A percentile compares a stretch with the other conserved stretches of the same genome.
These are phyloP conservation scores for Cassiopea andromeda DNA, from an alignment of 30 jellyfish, hydroid and myxozoan genomes.

Conservation along the genomic window DNA sequence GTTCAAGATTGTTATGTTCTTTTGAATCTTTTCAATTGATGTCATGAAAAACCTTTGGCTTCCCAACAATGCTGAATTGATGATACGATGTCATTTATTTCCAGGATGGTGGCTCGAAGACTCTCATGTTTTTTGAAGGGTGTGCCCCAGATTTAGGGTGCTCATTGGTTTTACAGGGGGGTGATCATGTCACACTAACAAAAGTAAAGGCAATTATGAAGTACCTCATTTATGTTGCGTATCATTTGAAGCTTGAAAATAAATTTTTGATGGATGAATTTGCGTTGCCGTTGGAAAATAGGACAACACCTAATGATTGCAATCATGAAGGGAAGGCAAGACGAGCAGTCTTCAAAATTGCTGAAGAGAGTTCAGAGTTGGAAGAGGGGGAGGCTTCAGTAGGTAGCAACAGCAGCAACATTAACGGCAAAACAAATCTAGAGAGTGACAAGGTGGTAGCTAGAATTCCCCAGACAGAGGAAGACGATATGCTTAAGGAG, in stretches of 20 bases:
- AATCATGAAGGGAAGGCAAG: constrained; percentile 10
- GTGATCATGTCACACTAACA: constrained; percentile 55
- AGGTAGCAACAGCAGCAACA: background rate
- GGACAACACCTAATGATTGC: constrained; percentile 6
- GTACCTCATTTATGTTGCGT: constrained; percentile 91
- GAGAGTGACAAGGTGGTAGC: constrained; percentile 28
- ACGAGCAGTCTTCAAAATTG: constrained; percentile 65
- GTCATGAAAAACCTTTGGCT: background rate
- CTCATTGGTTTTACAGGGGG: constrained; percentile 90
- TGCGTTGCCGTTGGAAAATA: constrained; percentile 88
- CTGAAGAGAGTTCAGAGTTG: constrained; percentile 41
- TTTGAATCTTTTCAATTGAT: no score
- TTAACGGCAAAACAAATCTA: background rate
- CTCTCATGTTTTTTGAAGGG: constrained; percentile 95
- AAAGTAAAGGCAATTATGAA: constrained; percentile 84
- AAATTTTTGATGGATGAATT: constrained; percentile 92
- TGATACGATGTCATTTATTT: background rate
- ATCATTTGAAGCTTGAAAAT: constrained; percentile 85
- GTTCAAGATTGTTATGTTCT: no score
- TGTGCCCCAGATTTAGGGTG: constrained; percentile 98
- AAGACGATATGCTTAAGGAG: constrained; percentile 52
- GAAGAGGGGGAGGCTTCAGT: background rate
- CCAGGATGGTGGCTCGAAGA: constrained; percentile 78
- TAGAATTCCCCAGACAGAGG: constrained; percentile 20
- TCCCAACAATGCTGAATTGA: background rate